These are phyloP conservation scores for Bombyx mori DNA, from an alignment of 1,140 invertebrate species.

Conservation along the genomic window DNA sequence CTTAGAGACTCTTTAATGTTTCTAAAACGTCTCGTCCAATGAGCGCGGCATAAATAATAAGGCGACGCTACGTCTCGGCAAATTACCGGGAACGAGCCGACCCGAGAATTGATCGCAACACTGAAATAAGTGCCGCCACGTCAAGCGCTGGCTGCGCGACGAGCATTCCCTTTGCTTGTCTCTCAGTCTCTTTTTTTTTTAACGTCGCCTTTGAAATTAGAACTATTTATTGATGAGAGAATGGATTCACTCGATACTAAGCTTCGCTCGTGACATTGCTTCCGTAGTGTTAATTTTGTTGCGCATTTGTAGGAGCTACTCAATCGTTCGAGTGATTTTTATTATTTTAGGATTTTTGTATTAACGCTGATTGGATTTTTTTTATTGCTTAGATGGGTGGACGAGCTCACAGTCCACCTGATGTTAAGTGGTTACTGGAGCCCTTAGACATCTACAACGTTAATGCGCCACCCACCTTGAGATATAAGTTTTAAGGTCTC, in stretches of 20 bases:
- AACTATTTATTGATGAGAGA: constrained; percentile 2
- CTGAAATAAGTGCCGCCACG: constrained; percentile 17
- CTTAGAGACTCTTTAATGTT: constrained; percentile 7
- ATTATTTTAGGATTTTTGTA: no score
- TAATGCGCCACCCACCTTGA: no score
- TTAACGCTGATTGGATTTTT: no score
- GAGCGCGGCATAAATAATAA: constrained; percentile 29
- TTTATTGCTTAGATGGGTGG: no score
- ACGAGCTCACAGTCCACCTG: no score
- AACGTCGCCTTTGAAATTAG: not conserved
- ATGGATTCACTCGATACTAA: not conserved
- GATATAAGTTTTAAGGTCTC: no score
- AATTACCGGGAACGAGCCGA: constrained; percentile 41
- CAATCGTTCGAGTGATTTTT: no score
- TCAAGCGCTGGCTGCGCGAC: constrained; percentile 12
- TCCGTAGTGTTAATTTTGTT: no score
- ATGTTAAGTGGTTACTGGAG: no score
- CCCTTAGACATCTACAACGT: no score
- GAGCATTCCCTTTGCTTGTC: not conserved
- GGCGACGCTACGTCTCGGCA: constrained; percentile 31
- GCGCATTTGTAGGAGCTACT: no score
- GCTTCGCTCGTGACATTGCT: not conserved
- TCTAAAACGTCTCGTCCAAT: constrained; percentile 18
- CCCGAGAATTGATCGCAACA: constrained; percentile 37
- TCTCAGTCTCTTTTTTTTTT: constrained; percentile 4